Evolutionary conservation across 1,140 invertebrate genomes (phyloP).

Genomic region (Drosophila ogumai): DNA sequence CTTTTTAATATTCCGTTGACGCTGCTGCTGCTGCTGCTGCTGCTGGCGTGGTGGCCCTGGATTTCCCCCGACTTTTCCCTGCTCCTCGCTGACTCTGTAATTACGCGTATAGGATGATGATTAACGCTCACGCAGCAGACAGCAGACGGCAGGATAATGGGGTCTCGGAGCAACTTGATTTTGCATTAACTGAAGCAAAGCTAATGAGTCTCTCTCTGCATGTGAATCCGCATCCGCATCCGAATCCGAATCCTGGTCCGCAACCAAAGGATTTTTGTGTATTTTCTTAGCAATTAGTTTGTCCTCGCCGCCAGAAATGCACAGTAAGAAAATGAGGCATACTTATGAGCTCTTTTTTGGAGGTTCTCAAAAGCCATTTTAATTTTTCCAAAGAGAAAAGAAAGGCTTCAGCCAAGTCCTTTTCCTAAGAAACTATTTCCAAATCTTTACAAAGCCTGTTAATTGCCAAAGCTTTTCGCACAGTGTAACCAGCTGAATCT

Average conservation of each 20-base stretch:
- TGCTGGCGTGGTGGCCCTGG: neutral
- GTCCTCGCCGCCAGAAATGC: slow-evolving; percentile 6
- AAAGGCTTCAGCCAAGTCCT: neutral
- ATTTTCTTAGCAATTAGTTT: slow-evolving; percentile 81
- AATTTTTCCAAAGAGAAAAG: neutral
- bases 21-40: slow-evolving; percentile 11
- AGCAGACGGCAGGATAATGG: slow-evolving; percentile 7
- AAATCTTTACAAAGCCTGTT: too few species aligned
- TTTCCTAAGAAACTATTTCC: too few species aligned
- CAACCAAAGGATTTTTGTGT: slow-evolving; percentile 46
- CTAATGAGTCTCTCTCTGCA: slow-evolving; percentile 72
- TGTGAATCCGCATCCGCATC: slow-evolving; percentile 46
- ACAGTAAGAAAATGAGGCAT: neutral
- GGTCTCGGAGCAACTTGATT: slow-evolving; percentile 39
- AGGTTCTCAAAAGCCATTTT: neutral
- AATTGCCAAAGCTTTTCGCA: neutral
- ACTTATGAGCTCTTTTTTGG: neutral
- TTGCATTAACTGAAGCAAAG: slow-evolving; percentile 75
- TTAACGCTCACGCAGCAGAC: slow-evolving; percentile 70
- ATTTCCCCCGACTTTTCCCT: slow-evolving; percentile 1
- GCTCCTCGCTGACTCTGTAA: slow-evolving; percentile 59
- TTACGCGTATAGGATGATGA: slow-evolving; percentile 83
- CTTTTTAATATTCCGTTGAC: slow-evolving; percentile 63
- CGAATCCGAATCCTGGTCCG: slow-evolving; percentile 30
- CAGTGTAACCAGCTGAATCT: neutral